Conservation (phyloP, 2,797 vertebrate species). For the Melanotaenia boesemani region DNA sequence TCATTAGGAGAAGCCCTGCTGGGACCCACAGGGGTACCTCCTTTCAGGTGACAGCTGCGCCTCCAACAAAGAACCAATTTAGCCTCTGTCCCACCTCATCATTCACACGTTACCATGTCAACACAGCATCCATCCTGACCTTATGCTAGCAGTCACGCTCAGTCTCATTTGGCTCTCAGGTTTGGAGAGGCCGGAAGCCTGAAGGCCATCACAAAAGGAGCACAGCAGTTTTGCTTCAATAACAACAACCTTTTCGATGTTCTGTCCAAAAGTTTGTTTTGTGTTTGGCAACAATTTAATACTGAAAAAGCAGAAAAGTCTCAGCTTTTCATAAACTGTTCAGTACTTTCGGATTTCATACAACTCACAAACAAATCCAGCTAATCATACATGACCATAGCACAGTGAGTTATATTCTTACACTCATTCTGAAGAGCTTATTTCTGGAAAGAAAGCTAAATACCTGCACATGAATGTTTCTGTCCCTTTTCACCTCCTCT, state of each 20-base stretch:
- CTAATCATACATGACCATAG: neutral
- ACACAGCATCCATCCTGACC: constrained; percentile 74
- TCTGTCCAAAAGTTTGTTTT: no score
- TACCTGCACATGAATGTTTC: constrained; percentile 6
- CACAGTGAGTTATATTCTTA: constrained; percentile 3
- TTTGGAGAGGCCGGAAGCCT: constrained; percentile 36
- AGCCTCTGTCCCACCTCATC: constrained; percentile 65
- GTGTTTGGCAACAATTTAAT: neutral
- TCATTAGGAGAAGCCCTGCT: constrained; percentile 76
- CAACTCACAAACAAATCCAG: neutral
- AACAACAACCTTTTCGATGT: neutral
- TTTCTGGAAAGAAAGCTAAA: constrained; percentile 30
- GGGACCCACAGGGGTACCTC: constrained; percentile 64
- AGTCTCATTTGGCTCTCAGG: constrained; percentile 44
- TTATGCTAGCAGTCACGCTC: constrained; percentile 64
- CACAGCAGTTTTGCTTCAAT: neutral
- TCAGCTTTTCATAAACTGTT: neutral
- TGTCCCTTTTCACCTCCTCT: constrained; percentile 19
- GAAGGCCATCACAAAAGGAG: constrained; percentile 14
- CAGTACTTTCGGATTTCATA: neutral
- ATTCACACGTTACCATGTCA: constrained; percentile 77
- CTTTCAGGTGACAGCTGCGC: constrained; percentile 77
- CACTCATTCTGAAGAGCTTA: constrained; percentile 5
- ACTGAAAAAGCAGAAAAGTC: constrained; percentile 1
- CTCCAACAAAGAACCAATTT: constrained; percentile 78